phyloP scores from a whole-genome alignment of 37 sponge, comb jelly and placozoan genomes.

The Chondrilla cf. caribensis region DNA sequence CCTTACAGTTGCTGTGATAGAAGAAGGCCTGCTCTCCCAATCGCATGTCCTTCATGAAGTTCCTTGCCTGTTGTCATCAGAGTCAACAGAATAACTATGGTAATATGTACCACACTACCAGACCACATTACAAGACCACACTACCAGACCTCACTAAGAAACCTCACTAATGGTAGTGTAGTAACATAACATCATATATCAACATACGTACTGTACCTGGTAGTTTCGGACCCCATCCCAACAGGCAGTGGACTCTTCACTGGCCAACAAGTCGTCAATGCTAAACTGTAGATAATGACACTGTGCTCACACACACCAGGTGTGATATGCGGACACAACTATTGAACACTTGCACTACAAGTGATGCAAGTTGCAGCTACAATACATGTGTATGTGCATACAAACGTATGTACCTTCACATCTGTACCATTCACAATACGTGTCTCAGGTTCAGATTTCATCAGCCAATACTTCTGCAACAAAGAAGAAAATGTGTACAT shows the following conservation, averaged over 20 bases:
- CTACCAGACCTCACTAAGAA: not conserved
- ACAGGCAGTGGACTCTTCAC: constrained; percentile 37
- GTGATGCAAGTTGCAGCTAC: no score
- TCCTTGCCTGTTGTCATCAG: constrained; percentile 55
- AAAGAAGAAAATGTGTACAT: no score
- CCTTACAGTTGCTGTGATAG: constrained; percentile 71
- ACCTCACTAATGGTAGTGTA: no score
- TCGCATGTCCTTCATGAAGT: constrained; percentile 60
- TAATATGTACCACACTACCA: not conserved
- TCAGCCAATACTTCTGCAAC: constrained; percentile 44
- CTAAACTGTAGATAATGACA: constrained; percentile 21
- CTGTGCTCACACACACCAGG: not conserved
- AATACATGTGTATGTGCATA: no score
- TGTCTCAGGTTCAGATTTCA: constrained; percentile 66
- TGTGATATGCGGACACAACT: not conserved
- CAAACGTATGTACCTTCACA: constrained; percentile 26
- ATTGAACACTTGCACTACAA: not conserved
- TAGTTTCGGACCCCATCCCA: constrained; percentile 74
- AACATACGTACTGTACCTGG: constrained; percentile 8
- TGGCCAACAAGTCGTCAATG: constrained; percentile 35
- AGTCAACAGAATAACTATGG: not conserved
- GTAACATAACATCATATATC: no score
- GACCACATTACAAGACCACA: not conserved
- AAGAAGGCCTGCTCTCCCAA: constrained; percentile 56
- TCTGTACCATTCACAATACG: constrained; percentile 54